A percentile compares a stretch with the other conserved stretches of the same genome.
Conservation (phyloP, 2,888 invertebrate species). For the Hypolimnas misippus region DNA sequence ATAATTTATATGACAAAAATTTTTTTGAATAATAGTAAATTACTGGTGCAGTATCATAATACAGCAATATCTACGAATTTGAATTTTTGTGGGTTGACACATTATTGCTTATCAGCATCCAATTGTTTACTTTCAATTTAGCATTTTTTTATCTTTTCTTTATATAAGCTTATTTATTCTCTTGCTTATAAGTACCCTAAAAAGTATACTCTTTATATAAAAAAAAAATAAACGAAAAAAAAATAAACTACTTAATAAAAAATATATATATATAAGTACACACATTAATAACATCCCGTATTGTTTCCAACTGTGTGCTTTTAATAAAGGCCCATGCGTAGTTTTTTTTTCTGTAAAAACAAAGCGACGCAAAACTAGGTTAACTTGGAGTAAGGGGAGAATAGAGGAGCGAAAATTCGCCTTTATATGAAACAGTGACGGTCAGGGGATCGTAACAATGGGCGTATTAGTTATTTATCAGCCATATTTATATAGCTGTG, state of each 20-base stretch:
- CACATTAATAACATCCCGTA: constrained; percentile 9
- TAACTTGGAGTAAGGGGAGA: constrained; percentile 11
- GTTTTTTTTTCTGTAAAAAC: constrained; percentile 10
- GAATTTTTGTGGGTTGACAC: too few species aligned
- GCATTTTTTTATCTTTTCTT: too few species aligned
- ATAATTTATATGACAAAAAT: too few species aligned
- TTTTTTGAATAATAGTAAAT: too few species aligned
- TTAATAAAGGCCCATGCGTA: constrained; percentile 12
- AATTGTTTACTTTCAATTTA: too few species aligned
- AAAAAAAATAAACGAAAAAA: not conserved
- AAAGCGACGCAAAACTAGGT: constrained; percentile 9
- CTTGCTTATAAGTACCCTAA: too few species aligned
- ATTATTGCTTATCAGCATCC: too few species aligned
- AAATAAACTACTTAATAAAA: not conserved
- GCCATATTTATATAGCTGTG: too few species aligned
- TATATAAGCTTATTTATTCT: too few species aligned
- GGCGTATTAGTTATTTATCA: not conserved
- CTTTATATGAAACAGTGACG: constrained; percentile 9
- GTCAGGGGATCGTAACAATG: constrained; percentile 3
- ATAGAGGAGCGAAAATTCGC: constrained; percentile 6
- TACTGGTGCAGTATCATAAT: too few species aligned
- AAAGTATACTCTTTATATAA: too few species aligned
- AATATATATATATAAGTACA: not conserved
- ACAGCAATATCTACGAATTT: too few species aligned
- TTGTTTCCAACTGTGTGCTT: constrained; percentile 13